Conservation (phyloP, 2,113 vertebrate genomes). For the Mesoclemmys tuberculata region DNA sequence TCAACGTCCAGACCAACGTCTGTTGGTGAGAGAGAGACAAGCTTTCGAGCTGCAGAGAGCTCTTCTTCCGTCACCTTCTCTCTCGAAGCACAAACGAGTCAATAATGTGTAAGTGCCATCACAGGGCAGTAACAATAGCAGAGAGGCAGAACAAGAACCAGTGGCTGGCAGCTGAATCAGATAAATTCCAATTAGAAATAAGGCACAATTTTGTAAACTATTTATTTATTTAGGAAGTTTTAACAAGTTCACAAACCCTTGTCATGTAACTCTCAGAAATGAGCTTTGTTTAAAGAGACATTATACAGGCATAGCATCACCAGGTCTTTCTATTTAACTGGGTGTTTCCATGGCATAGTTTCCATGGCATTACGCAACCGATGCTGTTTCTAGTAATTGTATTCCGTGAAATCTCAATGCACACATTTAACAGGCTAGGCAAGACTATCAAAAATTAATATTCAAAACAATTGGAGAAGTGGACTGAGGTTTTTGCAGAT, state of each 20-base stretch:
- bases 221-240: background rate
- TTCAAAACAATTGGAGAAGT: background rate
- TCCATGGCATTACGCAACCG: too few relatives aligned
- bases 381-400: background rate
- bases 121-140: background rate
- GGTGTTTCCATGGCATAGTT: background rate
- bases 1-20: too few relatives aligned
- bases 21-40: too few relatives aligned
- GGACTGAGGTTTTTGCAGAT: background rate
- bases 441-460: background rate
- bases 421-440: background rate
- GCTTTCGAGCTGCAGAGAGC: too few relatives aligned
- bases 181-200: background rate
- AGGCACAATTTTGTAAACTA: background rate
- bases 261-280: background rate
- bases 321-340: background rate
- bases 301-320: background rate
- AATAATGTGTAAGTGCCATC: background rate
- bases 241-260: background rate
- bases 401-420: background rate
- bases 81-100: background rate
- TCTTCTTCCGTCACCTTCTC: too few relatives aligned
- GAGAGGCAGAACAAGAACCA: background rate
- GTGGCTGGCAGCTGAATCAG: background rate
- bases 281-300: background rate